phyloP scores from a whole-genome alignment of 2,888 invertebrate species.

The Apodemia duryi region DNA sequence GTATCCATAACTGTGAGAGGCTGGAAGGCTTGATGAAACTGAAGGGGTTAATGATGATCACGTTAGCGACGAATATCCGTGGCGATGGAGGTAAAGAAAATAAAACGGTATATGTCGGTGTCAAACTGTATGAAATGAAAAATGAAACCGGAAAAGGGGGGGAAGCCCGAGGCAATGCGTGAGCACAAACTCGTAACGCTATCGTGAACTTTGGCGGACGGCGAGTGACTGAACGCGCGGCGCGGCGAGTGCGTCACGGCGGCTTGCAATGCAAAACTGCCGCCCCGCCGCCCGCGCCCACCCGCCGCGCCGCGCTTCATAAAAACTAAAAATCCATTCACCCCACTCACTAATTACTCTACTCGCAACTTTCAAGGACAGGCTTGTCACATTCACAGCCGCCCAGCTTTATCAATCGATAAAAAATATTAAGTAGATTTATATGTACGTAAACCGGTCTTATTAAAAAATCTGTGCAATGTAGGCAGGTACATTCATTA shows the following conservation, averaged over 20 bases:
- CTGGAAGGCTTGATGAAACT: constrained; percentile 11
- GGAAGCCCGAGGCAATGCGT: constrained; percentile 23
- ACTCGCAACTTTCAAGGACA: constrained; percentile 34
- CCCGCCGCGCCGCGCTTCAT: constrained; percentile 33
- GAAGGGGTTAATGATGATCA: constrained; percentile 1
- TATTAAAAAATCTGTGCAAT: too few species aligned
- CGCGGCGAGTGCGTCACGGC: constrained; percentile 61
- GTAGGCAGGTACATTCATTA: too few species aligned
- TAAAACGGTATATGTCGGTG: background rate
- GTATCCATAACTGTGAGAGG: constrained; percentile 41
- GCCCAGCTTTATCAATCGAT: background rate
- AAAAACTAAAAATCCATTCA: constrained; percentile 47
- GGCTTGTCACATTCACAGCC: constrained; percentile 18
- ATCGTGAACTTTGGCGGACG: constrained; percentile 74
- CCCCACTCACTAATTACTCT: constrained; percentile 36
- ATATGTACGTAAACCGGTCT: background rate
- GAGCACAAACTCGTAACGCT: constrained; percentile 50
- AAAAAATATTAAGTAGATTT: background rate
- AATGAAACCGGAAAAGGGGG: constrained; percentile 27
- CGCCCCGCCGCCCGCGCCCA: constrained; percentile 39
- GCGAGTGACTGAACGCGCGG: constrained; percentile 68
- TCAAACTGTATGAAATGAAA: constrained; percentile 16
- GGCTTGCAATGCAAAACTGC: constrained; percentile 56
- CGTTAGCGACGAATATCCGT: background rate
- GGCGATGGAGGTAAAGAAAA: constrained; percentile 15